phyloP scores from a whole-genome alignment of 2,113 vertebrate species.

The Bambusicola thoracicus region DNA sequence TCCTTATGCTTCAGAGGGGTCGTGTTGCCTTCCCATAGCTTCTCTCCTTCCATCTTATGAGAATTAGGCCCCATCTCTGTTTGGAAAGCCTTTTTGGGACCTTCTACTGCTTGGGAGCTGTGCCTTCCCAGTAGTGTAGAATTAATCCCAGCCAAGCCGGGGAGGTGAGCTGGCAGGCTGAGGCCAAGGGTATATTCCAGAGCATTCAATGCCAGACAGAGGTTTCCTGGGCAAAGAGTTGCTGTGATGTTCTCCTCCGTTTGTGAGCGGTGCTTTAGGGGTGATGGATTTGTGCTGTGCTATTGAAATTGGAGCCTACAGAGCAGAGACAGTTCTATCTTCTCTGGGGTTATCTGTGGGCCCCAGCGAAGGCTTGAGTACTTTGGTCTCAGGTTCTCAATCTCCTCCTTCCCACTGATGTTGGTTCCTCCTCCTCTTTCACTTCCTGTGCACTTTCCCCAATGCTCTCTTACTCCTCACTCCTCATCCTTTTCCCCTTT shows the following conservation, averaged over 20 bases:
- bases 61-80: neutral
- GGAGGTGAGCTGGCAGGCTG: neutral
- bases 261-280: neutral
- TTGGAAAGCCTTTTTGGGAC: neutral
- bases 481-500: neutral
- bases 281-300: neutral
- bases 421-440: conserved; percentile 8
- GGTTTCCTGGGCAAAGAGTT: neutral
- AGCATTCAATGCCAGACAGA: rapidly evolving
- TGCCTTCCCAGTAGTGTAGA: rapidly evolving
- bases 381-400: neutral
- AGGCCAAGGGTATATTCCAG: neutral
- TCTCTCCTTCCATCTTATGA: neutral
- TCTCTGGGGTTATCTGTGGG: neutral
- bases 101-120: neutral
- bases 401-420: conserved; percentile 3
- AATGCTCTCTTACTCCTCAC: neutral
- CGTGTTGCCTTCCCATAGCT: neutral
- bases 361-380: neutral
- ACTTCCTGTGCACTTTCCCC: neutral
- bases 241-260: neutral
- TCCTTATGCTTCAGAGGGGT: neutral
- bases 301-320: neutral
- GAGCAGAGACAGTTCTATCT: neutral
- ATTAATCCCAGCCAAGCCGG: rapidly evolving